A percentile compares a stretch with the other conserved stretches of the same genome.
phyloP scores from a whole-genome alignment of 1,140 invertebrate species.

The Akabosia matsudoensis region DNA sequence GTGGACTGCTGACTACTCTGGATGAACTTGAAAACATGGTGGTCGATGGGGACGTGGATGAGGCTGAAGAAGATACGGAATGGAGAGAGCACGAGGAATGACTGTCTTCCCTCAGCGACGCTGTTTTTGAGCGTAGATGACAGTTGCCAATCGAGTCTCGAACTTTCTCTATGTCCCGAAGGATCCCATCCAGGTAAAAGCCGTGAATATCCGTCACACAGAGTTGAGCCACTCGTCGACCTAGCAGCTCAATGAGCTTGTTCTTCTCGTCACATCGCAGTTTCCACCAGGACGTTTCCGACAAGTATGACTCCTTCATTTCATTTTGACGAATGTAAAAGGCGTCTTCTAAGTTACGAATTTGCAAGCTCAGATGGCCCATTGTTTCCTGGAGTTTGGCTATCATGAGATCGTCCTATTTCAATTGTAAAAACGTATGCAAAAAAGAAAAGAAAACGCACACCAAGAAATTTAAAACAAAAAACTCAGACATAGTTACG shows the following conservation, averaged over 20 bases:
- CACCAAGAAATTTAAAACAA: too few species aligned
- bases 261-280: slow-evolving; percentile 44
- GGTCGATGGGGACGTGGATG: not conserved
- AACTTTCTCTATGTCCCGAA: slow-evolving; percentile 39
- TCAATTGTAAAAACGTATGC: not conserved
- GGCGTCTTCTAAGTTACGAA: slow-evolving; percentile 32
- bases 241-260: slow-evolving; percentile 40
- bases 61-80: not conserved
- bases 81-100: too few species aligned
- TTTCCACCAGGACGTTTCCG: slow-evolving; percentile 41
- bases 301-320: slow-evolving; percentile 38
- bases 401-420: slow-evolving; percentile 35
- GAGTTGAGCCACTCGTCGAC: slow-evolving; percentile 41
- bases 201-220: slow-evolving; percentile 40
- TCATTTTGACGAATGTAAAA: slow-evolving; percentile 36
- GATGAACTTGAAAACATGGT: not conserved
- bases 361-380: slow-evolving; percentile 28
- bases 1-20: not conserved
- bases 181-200: slow-evolving; percentile 41
- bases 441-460: not conserved
- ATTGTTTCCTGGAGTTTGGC: slow-evolving; percentile 31
- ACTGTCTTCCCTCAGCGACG: too few species aligned
- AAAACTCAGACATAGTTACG: not conserved
- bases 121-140: not conserved
- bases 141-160: slow-evolving; percentile 12